Percentiles rank a stretch among this genome's conserved stretches.
Conservation (phyloP, 2,888 invertebrate genomes). For the Thymelicus sylvestris region DNA sequence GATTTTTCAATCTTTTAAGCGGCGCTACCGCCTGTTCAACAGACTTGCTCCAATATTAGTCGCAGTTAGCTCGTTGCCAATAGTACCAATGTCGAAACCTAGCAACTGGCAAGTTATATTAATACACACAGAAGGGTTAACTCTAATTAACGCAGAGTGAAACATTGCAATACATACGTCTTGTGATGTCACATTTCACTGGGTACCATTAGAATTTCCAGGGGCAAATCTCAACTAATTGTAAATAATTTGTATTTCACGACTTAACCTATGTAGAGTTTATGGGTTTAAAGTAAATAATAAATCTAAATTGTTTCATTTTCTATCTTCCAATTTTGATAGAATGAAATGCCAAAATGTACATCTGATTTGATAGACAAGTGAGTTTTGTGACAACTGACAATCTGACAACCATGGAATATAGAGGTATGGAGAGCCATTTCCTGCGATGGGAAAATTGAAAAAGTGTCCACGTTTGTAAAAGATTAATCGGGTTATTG, state of each 20-base stretch:
- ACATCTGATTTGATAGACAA: no score
- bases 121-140: slow-evolving; percentile 18
- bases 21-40: slow-evolving; percentile 2
- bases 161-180: neutral
- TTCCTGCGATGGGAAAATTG: no score
- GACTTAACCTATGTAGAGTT: neutral
- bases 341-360: no score
- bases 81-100: slow-evolving; percentile 11
- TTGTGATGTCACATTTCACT: neutral
- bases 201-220: neutral
- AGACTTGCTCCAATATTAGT: slow-evolving; percentile 22
- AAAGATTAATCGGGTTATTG: no score
- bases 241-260: neutral
- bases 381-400: no score
- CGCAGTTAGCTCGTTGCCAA: slow-evolving; percentile 25
- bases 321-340: no score
- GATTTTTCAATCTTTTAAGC: slow-evolving; percentile 9
- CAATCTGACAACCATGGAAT: no score
- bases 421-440: no score
- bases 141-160: slow-evolving; percentile 6
- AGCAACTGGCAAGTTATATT: slow-evolving; percentile 9
- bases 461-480: no score
- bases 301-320: neutral
- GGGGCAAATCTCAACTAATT: neutral
- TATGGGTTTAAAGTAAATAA: neutral